Evolutionary conservation across 1,140 invertebrate genomes (phyloP), one percentile per base, ranked within the genome.

Genomic region (Cydia strobilella): DNA sequence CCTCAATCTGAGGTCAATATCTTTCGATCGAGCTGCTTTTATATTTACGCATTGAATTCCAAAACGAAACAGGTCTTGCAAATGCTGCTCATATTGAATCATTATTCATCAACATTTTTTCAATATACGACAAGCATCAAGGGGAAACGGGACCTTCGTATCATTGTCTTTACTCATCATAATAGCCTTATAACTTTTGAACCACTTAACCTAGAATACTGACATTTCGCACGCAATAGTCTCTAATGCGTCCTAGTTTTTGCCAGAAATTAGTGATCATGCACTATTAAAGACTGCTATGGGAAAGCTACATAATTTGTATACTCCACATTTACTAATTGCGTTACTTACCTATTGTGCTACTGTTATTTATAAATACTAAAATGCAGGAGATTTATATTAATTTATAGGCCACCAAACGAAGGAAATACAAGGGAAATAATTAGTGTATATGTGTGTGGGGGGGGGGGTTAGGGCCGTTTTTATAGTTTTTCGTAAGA

Each of bases 1-100:
- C 81, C 84, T 85, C 78, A 39, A 78, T 74, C 77, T 72, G 86
- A 82, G 88, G 88, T 92, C 89, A 91, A 90, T 91, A 92, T 90
- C 88, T 90, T 87, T 87, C 81, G 80, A 87, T 85, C 82, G 79
- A 65, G 62, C 51, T 69, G 80, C 77, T 77, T 84, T 77, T 82
- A 83, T 84, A 84, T 78, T 81, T 80, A 66, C 75, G 74, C 79
- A 80, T 85, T 84, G 84, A 87, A 87, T 88, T 90, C 42, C 87
- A 86, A 85, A 87, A 85, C 35, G 80, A 69, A 86, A 91, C 85
- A 74, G 82, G 87, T 90, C 90, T 65, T 59, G 76, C 78, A 75
- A 81, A 86, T 83, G 83, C 82, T 78, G 80, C 80, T 79, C 83
- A 74, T 81, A 72, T 79, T 80, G 71, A 78, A 81, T 78, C 76